Conservation (phyloP, 2,888 invertebrate species). For the Limnephilus auricula region DNA sequence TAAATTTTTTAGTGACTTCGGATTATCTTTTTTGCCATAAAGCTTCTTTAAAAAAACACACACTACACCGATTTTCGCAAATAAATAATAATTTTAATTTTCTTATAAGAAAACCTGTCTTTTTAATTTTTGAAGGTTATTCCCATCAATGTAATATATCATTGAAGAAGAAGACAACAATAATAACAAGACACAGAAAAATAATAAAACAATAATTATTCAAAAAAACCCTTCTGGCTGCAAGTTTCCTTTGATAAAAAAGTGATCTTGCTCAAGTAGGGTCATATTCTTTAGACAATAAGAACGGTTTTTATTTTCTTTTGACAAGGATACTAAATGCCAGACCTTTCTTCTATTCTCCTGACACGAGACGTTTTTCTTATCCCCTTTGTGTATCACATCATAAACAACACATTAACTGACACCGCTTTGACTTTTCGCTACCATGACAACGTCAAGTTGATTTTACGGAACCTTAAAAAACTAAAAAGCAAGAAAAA, state of each 20-base stretch:
- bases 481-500: not conserved
- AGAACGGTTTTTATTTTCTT: not conserved
- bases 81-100: too few relatives aligned
- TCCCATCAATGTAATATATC: too few relatives aligned
- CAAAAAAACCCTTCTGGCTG: not conserved
- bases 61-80: too few relatives aligned
- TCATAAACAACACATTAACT: slow-evolving; percentile 24
- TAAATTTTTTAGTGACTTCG: not conserved
- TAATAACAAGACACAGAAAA: too few relatives aligned
- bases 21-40: too few relatives aligned
- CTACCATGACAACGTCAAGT: not conserved
- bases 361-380: not conserved
- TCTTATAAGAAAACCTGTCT: too few relatives aligned
- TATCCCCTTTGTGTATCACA: slow-evolving; percentile 17
- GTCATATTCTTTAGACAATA: not conserved
- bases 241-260: not conserved
- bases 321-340: not conserved
- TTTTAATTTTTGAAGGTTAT: too few relatives aligned
- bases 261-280: not conserved
- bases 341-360: not conserved
- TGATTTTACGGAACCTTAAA: not conserved
- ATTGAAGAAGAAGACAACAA: too few relatives aligned
- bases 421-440: slow-evolving; percentile 2
- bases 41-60: not conserved
- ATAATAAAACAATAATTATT: not conserved